Evolutionary conservation across 2,888 invertebrate genomes (phyloP), one percentile per base, ranked within the genome.

Genomic region (Chrysopilus asiliformis): DNA sequence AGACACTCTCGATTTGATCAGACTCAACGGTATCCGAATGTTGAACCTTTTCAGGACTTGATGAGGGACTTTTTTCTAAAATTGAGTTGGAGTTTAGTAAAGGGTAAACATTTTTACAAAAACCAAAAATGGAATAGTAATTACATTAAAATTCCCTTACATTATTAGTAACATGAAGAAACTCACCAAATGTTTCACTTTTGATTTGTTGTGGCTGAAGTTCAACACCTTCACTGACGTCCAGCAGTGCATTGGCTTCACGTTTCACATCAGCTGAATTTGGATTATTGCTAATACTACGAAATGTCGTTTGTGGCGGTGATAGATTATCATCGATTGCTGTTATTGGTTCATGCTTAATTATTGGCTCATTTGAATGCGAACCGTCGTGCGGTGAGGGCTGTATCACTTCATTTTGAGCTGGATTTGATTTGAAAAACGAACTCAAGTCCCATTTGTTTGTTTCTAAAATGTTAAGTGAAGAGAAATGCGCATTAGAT

Each of bases 1-100:
- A 64, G 7, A 68, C 69, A 50, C 67, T 66, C 48, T 72, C 66
- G 39, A 72, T 40, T 35, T 48, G 46, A 32, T 49, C 49, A 6
- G 49, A 48, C 30, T 47, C 51, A 5, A 48, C 43, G 4, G 43
- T 36, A 38, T 45, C 46, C 2, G 43, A 43, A 10, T 36, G 29
- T 41, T 42, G 39, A 13, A 40, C 15, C 26, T 49, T 49, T 19
- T 49, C 49, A 13, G 52, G 49, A 37, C 49, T 50, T 26, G 46
- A 45, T 14, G 48, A 47, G n/a, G 49, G 43, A 37, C 49, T 51
- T 34, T 45, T 45, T 10, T 44, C 46, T 43, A 24, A 10, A 28
- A 40, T 15, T 25, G 25, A 22, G 13, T 26, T 18, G 18, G 18
- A 17, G 4, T 18, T 16, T n/a, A 32, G 4, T 32, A 32, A 9